Percentiles rank a stretch among this genome's conserved stretches.
Conservation (phyloP, 2,888 invertebrate species). For the Barypeithes pellucidus region DNA sequence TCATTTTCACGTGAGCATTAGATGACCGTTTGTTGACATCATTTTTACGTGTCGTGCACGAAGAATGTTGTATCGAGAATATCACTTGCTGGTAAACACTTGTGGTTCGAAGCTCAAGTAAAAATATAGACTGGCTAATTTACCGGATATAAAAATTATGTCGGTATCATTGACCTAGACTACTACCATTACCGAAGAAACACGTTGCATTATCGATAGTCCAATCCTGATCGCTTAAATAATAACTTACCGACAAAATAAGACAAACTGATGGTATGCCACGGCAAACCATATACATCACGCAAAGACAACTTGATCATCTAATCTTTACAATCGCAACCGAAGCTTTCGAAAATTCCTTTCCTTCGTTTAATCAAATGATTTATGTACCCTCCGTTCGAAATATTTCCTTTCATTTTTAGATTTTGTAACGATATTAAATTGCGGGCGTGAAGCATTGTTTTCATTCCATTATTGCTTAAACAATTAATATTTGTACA, state of each 20-base stretch:
- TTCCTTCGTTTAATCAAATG: constrained; percentile 34
- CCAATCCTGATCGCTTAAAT: background rate
- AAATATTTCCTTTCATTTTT: constrained; percentile 34
- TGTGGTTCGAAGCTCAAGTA: too few relatives aligned
- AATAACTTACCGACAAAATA: background rate
- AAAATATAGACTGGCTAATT: too few relatives aligned
- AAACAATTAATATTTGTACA: constrained; percentile 22
- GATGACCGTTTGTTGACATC: too few relatives aligned
- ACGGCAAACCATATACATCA: constrained; percentile 39
- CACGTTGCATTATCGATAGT: background rate
- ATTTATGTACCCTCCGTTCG: constrained; percentile 38
- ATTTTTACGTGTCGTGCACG: too few relatives aligned
- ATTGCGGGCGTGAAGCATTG: constrained; percentile 34
- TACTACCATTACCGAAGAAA: too few relatives aligned
- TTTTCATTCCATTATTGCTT: constrained; percentile 19
- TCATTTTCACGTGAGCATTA: too few relatives aligned
- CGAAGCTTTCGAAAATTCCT: constrained; percentile 42
- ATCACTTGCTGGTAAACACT: too few relatives aligned
- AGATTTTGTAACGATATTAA: constrained; percentile 19
- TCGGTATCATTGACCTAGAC: too few relatives aligned
- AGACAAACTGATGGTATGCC: constrained; percentile 13
- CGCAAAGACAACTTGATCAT: constrained; percentile 45
- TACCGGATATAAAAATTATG: too few relatives aligned
- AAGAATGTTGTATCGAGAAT: too few relatives aligned
- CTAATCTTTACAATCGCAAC: constrained; percentile 41